phyloP scores from a whole-genome alignment of 2,888 invertebrate genomes.

The Neria commutata region DNA sequence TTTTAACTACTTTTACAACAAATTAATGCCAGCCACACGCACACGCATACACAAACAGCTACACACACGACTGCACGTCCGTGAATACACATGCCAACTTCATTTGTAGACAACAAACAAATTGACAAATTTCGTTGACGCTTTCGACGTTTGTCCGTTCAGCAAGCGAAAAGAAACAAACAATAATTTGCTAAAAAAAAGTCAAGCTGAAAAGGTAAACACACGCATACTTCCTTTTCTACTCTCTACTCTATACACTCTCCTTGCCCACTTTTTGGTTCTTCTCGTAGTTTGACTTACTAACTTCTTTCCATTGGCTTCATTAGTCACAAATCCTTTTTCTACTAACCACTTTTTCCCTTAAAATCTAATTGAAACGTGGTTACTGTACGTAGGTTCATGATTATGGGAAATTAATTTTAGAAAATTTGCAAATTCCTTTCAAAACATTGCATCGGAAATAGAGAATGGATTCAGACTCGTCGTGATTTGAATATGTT shows the following conservation, averaged over 20 bases:
- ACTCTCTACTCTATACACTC: conserved; percentile 1
- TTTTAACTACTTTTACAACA: conserved; percentile 48
- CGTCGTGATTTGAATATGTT: no score
- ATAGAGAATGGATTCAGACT: no score
- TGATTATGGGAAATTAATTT: not conserved
- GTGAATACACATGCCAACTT: conserved; percentile 29
- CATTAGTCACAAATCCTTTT: not conserved
- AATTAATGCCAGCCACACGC: conserved; percentile 44
- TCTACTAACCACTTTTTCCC: not conserved
- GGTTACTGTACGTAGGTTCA: not conserved
- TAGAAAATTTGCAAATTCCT: no score
- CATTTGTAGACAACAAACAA: not conserved
- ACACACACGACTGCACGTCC: conserved; percentile 14
- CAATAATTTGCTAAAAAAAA: no score
- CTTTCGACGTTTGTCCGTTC: not conserved
- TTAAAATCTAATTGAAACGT: conserved; percentile 1
- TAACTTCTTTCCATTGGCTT: conserved; percentile 40
- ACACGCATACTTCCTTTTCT: not conserved
- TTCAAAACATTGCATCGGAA: no score
- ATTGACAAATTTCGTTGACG: conserved; percentile 48
- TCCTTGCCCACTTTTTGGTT: not conserved
- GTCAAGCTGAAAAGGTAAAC: conserved; percentile 19
- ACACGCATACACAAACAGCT: conserved; percentile 23
- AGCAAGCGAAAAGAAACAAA: no score
- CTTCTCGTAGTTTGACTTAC: conserved; percentile 15